Evolutionary conservation across 2,797 vertebrate genomes (phyloP).

Genomic region (Manis crassicaudata): DNA sequence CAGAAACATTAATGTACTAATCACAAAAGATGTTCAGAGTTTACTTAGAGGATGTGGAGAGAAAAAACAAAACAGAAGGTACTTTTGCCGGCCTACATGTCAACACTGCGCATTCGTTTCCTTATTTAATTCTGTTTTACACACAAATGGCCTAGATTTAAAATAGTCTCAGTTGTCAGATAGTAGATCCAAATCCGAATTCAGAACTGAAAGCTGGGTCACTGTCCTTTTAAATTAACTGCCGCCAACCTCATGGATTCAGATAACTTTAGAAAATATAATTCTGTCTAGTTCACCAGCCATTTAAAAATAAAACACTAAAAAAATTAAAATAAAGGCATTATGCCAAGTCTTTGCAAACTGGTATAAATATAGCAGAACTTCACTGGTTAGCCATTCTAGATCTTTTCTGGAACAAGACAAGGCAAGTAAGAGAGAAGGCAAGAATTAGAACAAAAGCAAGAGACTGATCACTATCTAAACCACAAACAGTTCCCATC

Average conservation of each 20-base stretch:
- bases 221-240: constrained; percentile 35
- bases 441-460: background rate
- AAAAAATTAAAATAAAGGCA: background rate
- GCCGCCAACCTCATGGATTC: background rate
- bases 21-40: background rate
- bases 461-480: background rate
- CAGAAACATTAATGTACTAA: background rate
- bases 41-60: background rate
- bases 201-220: background rate
- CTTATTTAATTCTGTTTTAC: constrained; percentile 1
- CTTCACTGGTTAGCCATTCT: background rate
- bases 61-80: background rate
- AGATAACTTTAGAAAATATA: constrained; percentile 23
- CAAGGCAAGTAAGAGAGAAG: background rate
- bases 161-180: background rate
- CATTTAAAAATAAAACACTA: constrained; percentile 28
- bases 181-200: constrained; percentile 29
- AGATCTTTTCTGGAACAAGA: background rate
- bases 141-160: constrained; percentile 3
- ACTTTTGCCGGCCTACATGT: background rate
- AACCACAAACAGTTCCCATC: background rate
- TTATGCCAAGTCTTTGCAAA: background rate
- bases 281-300: background rate
- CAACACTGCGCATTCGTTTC: background rate
- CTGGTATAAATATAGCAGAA: background rate